These are phyloP conservation scores for Schizaphis graminum DNA, from an alignment of 2,888 invertebrate genomes.

Conservation along the genomic window DNA sequence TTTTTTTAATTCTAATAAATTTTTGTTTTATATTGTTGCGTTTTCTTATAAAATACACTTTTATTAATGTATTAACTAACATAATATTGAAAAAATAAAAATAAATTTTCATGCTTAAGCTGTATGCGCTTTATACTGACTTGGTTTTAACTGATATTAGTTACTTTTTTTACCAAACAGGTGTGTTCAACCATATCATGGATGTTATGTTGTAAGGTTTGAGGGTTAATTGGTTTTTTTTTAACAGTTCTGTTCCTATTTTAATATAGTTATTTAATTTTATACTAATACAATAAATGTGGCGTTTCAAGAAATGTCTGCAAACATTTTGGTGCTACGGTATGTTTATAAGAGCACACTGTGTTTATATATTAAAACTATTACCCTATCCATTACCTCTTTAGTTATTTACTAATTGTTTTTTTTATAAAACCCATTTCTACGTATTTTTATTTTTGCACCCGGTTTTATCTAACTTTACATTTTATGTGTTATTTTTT, in stretches of 20 bases:
- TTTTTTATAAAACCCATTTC: slow-evolving; percentile 36
- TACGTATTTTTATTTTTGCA: slow-evolving; percentile 68
- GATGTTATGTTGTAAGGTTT: slow-evolving; percentile 26
- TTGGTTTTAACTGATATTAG: slow-evolving; percentile 23
- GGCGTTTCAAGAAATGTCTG: slow-evolving; percentile 60
- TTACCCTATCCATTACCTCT: slow-evolving; percentile 48
- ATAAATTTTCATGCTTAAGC: slow-evolving; percentile 40
- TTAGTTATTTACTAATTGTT: slow-evolving; percentile 61
- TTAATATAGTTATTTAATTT: slow-evolving; percentile 33
- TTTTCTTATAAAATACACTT: slow-evolving; percentile 22
- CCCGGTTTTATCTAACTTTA: slow-evolving; percentile 61
- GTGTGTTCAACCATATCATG: neutral
- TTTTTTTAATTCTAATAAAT: slow-evolving; percentile 43
- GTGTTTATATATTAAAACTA: slow-evolving; percentile 59
- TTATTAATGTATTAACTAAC: slow-evolving; percentile 27
- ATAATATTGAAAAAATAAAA: neutral
- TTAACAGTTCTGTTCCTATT: slow-evolving; percentile 54
- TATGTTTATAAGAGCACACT: slow-evolving; percentile 63
- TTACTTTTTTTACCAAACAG: slow-evolving; percentile 7
- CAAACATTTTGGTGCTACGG: slow-evolving; percentile 62
- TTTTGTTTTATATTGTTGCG: slow-evolving; percentile 45
- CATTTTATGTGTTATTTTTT: slow-evolving; percentile 40
- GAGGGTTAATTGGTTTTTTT: slow-evolving; percentile 37
- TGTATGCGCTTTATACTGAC: slow-evolving; percentile 44
- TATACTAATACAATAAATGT: slow-evolving; percentile 51